phyloP scores from a whole-genome alignment of 1,140 invertebrate genomes.

The Saccostrea cuccullata region DNA sequence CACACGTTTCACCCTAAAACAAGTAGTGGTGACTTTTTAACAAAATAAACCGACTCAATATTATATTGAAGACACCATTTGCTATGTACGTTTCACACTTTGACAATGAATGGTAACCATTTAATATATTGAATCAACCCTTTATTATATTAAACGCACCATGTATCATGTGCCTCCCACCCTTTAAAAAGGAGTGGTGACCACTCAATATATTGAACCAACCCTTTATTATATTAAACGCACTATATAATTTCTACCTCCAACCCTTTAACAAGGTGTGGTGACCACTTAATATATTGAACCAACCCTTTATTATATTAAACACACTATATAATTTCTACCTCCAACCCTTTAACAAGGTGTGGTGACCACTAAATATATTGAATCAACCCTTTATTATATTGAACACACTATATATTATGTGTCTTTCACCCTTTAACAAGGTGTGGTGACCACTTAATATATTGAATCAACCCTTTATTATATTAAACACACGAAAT shows the following conservation, averaged over 20 bases:
- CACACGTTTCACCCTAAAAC: background rate
- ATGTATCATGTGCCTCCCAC: no score
- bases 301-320: background rate
- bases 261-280: background rate
- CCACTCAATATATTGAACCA: no score
- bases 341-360: background rate
- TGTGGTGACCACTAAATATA: background rate
- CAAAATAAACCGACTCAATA: background rate
- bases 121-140: no score
- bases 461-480: background rate
- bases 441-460: background rate
- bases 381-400: background rate
- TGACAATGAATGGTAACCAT: no score
- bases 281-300: constrained; percentile 2
- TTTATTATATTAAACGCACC: no score
- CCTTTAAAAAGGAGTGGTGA: no score
- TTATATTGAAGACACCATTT: background rate
- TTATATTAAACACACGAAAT: background rate
- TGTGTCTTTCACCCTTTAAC: background rate
- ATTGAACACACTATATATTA: background rate
- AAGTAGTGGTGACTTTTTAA: background rate
- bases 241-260: no score
- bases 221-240: no score
- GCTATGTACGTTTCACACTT: no score
- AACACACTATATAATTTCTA: no score